A percentile compares a stretch with the other conserved stretches of the same genome.
These are phyloP conservation scores for Rhabditoides inermis DNA, from an alignment of 2,888 invertebrate species.

Conservation along the genomic window DNA sequence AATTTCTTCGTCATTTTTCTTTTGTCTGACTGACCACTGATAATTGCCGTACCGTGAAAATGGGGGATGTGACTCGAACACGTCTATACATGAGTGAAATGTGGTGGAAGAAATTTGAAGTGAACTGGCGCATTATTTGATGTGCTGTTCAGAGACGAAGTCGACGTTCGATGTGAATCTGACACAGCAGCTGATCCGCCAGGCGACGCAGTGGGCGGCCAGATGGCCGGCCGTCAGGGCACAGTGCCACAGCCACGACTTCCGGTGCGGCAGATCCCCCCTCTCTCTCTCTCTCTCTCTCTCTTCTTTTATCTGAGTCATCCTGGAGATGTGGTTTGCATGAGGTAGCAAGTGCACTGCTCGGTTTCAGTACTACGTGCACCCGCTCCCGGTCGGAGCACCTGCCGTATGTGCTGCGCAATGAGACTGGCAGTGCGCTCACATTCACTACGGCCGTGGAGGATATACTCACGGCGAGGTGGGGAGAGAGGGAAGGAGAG, in stretches of 20 bases:
- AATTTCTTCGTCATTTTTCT: too few species aligned
- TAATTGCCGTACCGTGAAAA: too few species aligned
- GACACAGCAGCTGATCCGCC: slow-evolving; percentile 76
- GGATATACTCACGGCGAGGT: slow-evolving; percentile 16
- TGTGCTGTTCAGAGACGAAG: slow-evolving; percentile 18
- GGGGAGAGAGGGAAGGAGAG: neutral
- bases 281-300: slow-evolving; percentile 62
- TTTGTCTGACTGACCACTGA: too few species aligned
- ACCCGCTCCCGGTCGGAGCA: slow-evolving; percentile 61
- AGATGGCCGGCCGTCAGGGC: slow-evolving; percentile 22
- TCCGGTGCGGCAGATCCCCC: slow-evolving; percentile 11
- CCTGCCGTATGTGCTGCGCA: slow-evolving; percentile 83
- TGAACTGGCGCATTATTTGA: too few species aligned
- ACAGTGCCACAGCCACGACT: slow-evolving; percentile 26
- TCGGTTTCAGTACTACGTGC: slow-evolving; percentile 24
- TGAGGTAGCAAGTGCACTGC: neutral
- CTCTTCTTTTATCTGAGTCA: too few species aligned
- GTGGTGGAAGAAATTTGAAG: too few species aligned
- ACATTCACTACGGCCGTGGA: slow-evolving; percentile 66
- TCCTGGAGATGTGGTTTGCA: too few species aligned
- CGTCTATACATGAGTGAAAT: too few species aligned
- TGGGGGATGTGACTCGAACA: too few species aligned
- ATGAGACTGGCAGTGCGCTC: slow-evolving; percentile 77
- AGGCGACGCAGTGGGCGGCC: slow-evolving; percentile 25
- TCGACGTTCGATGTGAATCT: slow-evolving; percentile 70